These are phyloP conservation scores for Hippocampus barbouri DNA, from an alignment of 2,113 vertebrate species.

Conservation along the genomic window DNA sequence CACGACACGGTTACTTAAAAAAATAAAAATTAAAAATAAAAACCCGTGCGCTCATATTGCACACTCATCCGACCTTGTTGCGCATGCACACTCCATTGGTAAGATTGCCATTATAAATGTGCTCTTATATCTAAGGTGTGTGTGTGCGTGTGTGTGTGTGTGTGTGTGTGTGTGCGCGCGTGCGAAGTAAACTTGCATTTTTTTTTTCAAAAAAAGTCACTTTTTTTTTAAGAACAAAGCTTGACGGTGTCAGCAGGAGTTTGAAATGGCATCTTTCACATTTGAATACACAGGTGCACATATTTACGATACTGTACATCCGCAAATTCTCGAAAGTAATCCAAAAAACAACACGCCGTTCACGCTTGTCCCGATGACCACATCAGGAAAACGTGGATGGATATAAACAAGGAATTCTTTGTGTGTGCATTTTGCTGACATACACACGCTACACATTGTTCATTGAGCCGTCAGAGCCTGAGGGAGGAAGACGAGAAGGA, in stretches of 20 bases:
- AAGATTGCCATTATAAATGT: too few relatives aligned
- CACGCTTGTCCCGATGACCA: neutral
- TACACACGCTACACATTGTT: constrained; percentile 54
- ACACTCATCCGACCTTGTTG: too few relatives aligned
- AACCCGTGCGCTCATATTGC: too few relatives aligned
- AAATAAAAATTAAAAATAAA: too few relatives aligned
- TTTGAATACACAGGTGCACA: neutral
- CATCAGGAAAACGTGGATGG: neutral
- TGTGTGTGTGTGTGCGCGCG: too few relatives aligned
- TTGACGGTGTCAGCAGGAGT: neutral
- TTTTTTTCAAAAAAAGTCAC: too few relatives aligned
- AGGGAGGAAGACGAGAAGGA: constrained; percentile 46
- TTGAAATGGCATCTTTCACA: neutral
- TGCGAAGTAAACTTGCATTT: too few relatives aligned
- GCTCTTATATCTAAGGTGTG: too few relatives aligned
- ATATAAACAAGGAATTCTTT: constrained; percentile 4
- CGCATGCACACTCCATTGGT: too few relatives aligned
- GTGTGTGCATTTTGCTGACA: constrained; percentile 44
- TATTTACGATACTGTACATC: neutral
- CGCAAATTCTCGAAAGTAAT: neutral
- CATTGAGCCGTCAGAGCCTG: constrained; percentile 46
- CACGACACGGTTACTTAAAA: too few relatives aligned
- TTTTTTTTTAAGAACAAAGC: too few relatives aligned
- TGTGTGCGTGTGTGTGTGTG: too few relatives aligned
- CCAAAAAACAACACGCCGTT: neutral